Evolutionary conservation across 2,113 vertebrate genomes (phyloP), one percentile per base, ranked within the genome.

Genomic region (Ctenodactylus gundi): DNA sequence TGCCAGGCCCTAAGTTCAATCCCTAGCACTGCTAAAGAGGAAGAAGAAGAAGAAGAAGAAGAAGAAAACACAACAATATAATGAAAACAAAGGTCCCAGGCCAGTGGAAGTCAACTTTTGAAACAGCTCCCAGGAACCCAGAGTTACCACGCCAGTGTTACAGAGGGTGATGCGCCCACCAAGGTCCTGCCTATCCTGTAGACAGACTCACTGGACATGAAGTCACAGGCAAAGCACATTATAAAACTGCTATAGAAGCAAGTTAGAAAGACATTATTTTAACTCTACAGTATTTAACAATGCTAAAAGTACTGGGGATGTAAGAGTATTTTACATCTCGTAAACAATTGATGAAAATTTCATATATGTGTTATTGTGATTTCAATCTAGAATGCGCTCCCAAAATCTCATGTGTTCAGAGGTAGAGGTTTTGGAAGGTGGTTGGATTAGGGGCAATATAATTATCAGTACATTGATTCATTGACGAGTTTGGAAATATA

Each of bases 351-450:
- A 7, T 8, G 31, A 49, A 73, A 73, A 73, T 15, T 14, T 15
- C 41, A 58, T 44, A 23, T 27, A 44, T 72, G 36, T 27, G 53
- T 8, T 25, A n/a, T 6, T 36, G 23, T 13, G 31, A 18, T 7
- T n/a, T 5, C 39, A 21, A 18, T 17, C 39, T 31, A 68, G 65
- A 23, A n/a, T 53, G 36, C 31, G 64, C 75, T 95, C 72, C 57
- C 67, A 81, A 92, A 94, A 53, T 70, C 58, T 68, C 13, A 36
- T 4, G 4, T 88, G 49, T 85, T 91, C 58, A 89, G 65, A 94
- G n/a, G n/a, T n/a, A n/a, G n/a, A n/a, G n/a, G n/a, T n/a, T n/a
- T n/a, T n/a, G n/a, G n/a, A n/a, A n/a, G n/a, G n/a, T n/a, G n/a
- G n/a, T n/a, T n/a, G n/a, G n/a, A n/a, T n/a, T n/a, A n/a, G n/a